A percentile compares a stretch with the other conserved stretches of the same genome.
These are phyloP conservation scores for Malthinus seriepunctatus DNA, from an alignment of 2,888 invertebrate genomes.

Conservation along the genomic window DNA sequence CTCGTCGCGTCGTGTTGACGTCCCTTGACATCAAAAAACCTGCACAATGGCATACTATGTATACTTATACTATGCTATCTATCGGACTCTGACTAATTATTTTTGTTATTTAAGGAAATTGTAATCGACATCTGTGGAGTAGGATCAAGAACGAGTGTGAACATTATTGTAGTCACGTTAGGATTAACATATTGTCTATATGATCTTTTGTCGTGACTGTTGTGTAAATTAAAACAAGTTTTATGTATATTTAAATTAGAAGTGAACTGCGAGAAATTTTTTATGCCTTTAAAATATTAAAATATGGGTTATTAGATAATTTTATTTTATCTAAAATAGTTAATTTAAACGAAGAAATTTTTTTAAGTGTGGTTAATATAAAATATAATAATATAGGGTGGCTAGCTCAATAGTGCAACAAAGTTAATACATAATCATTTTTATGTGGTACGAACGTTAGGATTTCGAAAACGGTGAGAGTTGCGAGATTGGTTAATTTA, in stretches of 20 bases:
- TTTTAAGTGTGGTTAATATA: conserved; percentile 23
- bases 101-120: conserved; percentile 58
- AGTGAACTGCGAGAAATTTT: conserved; percentile 25
- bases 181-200: conserved; percentile 41
- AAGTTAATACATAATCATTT: too few species aligned
- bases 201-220: conserved; percentile 45
- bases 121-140: conserved; percentile 67
- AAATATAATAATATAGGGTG: conserved; percentile 12
- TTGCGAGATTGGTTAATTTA: too few species aligned
- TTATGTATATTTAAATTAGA: conserved; percentile 29
- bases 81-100: too few species aligned
- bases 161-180: conserved; percentile 34
- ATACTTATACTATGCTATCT: too few species aligned
- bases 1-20: too few species aligned
- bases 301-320: neutral
- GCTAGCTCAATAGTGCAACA: too few species aligned
- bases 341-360: conserved; percentile 20
- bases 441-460: too few species aligned
- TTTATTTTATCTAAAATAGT: neutral
- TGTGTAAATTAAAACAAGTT: conserved; percentile 28
- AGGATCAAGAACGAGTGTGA: conserved; percentile 46
- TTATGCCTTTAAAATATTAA: conserved; percentile 20
- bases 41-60: too few species aligned
- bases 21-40: too few species aligned
- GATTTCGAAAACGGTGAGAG: too few species aligned